A percentile compares a stretch with the other conserved stretches of the same genome.
phyloP scores from a whole-genome alignment of 2,888 invertebrate genomes.

The Sphaerophoria rueppellii region DNA sequence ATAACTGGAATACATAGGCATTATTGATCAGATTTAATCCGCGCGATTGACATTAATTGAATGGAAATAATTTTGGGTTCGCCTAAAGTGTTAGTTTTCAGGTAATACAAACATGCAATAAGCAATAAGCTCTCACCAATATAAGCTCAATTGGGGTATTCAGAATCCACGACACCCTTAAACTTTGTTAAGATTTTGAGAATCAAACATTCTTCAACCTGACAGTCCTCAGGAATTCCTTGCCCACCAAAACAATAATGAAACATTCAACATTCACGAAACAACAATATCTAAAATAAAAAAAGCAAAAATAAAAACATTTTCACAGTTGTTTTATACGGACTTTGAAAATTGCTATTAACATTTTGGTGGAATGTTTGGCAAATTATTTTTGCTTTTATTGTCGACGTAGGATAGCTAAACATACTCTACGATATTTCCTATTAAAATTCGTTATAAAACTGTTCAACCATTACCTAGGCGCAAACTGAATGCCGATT shows the following conservation, averaged over 20 bases:
- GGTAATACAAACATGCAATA: too few species aligned
- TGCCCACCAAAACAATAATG: not conserved
- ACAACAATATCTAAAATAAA: conserved; percentile 7
- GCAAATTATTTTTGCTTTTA: conserved; percentile 30
- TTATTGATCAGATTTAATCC: too few species aligned
- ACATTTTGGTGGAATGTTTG: conserved; percentile 27
- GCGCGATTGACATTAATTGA: too few species aligned
- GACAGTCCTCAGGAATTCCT: not conserved
- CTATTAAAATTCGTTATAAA: conserved; percentile 42
- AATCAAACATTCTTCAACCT: too few species aligned
- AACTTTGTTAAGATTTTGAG: too few species aligned
- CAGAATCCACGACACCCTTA: too few species aligned
- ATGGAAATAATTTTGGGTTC: too few species aligned
- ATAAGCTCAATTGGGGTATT: too few species aligned
- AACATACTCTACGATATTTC: conserved; percentile 44
- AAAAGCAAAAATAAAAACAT: not conserved
- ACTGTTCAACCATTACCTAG: conserved; percentile 41
- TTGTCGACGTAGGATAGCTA: conserved; percentile 47
- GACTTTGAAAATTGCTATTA: conserved; percentile 16
- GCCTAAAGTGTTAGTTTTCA: too few species aligned
- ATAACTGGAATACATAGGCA: too few species aligned
- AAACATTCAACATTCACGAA: not conserved
- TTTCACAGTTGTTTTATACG: conserved; percentile 17
- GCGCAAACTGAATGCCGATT: not conserved
- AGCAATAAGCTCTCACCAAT: too few species aligned